phyloP scores from a whole-genome alignment of 2,113 vertebrate species.

The Tachuris rubrigastra region DNA sequence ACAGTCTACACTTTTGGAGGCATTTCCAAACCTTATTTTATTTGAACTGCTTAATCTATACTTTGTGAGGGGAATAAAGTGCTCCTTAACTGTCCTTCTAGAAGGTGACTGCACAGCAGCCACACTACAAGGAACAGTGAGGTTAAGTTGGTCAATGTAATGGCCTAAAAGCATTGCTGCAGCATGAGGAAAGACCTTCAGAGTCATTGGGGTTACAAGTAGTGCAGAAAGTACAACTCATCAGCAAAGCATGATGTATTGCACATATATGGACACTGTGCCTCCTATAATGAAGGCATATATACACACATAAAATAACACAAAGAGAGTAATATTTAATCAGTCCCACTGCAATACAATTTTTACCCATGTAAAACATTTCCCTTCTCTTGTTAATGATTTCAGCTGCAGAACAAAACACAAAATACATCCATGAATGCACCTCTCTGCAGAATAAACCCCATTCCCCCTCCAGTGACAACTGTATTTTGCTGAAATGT shows the following conservation, averaged over 20 bases:
- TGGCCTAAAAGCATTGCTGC: not conserved
- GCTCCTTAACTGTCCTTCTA: not conserved
- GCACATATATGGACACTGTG: accelerated
- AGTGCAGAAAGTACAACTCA: not conserved
- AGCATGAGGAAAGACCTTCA: not conserved
- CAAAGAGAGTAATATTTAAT: not conserved
- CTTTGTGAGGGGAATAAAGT: not conserved
- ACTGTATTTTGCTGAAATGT: not conserved
- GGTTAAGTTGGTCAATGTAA: not conserved
- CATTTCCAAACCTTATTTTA: not conserved
- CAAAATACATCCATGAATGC: not conserved
- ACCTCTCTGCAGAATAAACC: not conserved
- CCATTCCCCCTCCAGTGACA: not conserved
- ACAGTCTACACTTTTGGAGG: not conserved
- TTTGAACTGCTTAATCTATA: not conserved
- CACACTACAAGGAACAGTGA: not conserved
- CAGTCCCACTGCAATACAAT: not conserved
- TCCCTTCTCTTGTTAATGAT: not conserved
- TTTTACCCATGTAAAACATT: not conserved
- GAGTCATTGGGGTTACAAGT: not conserved
- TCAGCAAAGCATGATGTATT: not conserved
- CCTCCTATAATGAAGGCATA: not conserved
- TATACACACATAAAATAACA: not conserved
- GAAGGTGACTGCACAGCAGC: not conserved
- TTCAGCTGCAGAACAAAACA: conserved; percentile 13